Conservation (phyloP, 1,140 invertebrate genomes). For the Zaprionus africanus region DNA sequence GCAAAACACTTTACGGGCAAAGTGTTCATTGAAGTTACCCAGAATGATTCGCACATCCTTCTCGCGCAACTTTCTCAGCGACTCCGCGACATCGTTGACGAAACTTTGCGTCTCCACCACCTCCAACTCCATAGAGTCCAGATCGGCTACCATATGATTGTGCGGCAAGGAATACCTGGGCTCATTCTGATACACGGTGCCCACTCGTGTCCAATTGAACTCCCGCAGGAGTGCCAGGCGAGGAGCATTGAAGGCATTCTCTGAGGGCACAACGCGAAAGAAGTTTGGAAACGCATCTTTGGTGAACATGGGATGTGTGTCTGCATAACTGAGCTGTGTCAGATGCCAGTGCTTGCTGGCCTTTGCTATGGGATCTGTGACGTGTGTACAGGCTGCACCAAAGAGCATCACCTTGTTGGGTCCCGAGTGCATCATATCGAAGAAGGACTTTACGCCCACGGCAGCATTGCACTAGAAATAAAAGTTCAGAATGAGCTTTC, state of each 20-base stretch:
- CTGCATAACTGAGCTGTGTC: constrained; percentile 98
- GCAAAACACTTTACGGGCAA: constrained; percentile 97
- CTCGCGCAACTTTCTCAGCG: constrained; percentile 93
- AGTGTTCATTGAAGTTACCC: constrained; percentile 97
- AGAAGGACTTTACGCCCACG: constrained; percentile 98
- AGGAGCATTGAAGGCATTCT: constrained; percentile 97
- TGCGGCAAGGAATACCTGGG: constrained; percentile 96
- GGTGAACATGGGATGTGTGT: constrained; percentile 99
- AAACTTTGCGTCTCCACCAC: constrained; percentile 97
- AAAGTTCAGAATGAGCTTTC: constrained; percentile 31
- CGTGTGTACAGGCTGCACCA: constrained; percentile 97
- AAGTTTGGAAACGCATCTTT: constrained; percentile 97
- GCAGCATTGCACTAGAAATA: constrained; percentile 96
- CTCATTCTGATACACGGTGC: constrained; percentile 98
- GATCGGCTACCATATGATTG: constrained; percentile 94
- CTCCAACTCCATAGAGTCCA: constrained; percentile 92
- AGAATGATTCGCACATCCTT: constrained; percentile 98
- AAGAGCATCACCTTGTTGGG: constrained; percentile 97
- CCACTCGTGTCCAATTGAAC: constrained; percentile 99
- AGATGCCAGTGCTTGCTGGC: constrained; percentile 98
- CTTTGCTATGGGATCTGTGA: constrained; percentile 98
- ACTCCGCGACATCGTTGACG: constrained; percentile 93
- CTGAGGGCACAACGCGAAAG: constrained; percentile 97
- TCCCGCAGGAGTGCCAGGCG: constrained; percentile 93
- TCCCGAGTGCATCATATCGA: constrained; percentile 98